Evolutionary conservation across 1,140 invertebrate genomes (phyloP).

Genomic region (Apolygus lucorum): DNA sequence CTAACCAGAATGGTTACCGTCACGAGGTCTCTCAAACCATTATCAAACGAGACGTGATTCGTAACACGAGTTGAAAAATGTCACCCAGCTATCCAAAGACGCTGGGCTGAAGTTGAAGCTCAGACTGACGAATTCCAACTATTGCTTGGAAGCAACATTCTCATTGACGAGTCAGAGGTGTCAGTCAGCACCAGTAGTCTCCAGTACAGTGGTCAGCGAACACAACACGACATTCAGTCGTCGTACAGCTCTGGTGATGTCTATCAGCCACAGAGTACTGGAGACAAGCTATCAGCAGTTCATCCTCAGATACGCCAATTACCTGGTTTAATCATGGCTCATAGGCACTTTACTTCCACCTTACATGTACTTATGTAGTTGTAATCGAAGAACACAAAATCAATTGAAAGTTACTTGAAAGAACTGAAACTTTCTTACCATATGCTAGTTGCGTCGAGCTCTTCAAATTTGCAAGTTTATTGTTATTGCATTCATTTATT

Average conservation of each 20-base stretch:
- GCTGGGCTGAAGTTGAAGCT: neutral
- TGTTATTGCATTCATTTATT: constrained; percentile 61
- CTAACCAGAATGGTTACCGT: constrained; percentile 14
- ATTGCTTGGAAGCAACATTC: too few species aligned
- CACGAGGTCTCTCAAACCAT: too few species aligned
- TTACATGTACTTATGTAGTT: neutral
- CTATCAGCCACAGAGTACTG: too few species aligned
- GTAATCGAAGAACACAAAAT: neutral
- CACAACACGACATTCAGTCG: too few species aligned
- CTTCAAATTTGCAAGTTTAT: constrained; percentile 56
- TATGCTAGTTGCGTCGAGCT: constrained; percentile 71
- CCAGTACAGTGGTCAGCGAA: too few species aligned
- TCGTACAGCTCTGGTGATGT: too few species aligned
- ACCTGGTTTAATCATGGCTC: too few species aligned
- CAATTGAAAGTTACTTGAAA: constrained; percentile 21
- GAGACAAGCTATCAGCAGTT: neutral
- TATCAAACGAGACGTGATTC: too few species aligned
- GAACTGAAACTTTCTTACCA: constrained; percentile 53
- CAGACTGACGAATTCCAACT: neutral
- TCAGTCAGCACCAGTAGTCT: too few species aligned
- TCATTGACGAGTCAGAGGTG: too few species aligned
- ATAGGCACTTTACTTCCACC: too few species aligned
- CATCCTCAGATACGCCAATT: too few species aligned
- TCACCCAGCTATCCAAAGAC: neutral
- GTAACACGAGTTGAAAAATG: constrained; percentile 13